Evolutionary conservation across 2,797 vertebrate genomes (phyloP).

Genomic region (Syndactyla subalaris): DNA sequence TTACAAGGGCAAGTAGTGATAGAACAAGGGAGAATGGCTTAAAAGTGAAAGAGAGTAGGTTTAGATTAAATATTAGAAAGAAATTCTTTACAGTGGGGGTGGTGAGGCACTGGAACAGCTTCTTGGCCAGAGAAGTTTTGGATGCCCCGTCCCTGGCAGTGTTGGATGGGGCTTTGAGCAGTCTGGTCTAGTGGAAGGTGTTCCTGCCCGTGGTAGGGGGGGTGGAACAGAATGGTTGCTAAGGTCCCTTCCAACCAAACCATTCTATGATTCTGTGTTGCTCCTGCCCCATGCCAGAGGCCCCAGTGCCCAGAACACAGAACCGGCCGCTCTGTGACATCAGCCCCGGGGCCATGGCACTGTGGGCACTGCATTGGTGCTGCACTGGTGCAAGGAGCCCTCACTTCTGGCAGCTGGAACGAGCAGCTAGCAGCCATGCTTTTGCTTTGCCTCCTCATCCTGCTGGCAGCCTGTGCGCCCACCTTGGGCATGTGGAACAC

Average conservation of each 20-base stretch:
- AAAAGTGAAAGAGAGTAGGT: background rate
- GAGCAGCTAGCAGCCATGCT: background rate
- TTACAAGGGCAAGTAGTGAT: background rate
- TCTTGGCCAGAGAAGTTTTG: background rate
- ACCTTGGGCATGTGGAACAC: background rate
- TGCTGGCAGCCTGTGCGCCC: background rate
- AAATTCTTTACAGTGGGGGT: background rate
- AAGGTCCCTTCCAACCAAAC: too few relatives aligned
- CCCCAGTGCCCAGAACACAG: fast-evolving
- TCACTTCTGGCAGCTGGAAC: background rate
- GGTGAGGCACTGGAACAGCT: background rate
- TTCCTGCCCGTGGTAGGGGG: background rate
- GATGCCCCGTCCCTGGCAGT: background rate
- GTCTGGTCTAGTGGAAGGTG: background rate
- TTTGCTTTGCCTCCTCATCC: background rate
- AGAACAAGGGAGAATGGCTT: background rate
- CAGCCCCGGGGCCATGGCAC: fast-evolving
- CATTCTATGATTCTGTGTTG: background rate
- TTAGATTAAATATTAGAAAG: background rate
- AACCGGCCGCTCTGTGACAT: background rate
- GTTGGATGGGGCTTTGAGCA: background rate
- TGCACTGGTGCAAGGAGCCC: background rate
- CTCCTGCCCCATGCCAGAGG: background rate
- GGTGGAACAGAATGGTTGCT: fast-evolving
- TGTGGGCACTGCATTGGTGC: fast-evolving